These are phyloP conservation scores for Bombus balteatus DNA, from an alignment of 1,140 invertebrate species.

Conservation along the genomic window DNA sequence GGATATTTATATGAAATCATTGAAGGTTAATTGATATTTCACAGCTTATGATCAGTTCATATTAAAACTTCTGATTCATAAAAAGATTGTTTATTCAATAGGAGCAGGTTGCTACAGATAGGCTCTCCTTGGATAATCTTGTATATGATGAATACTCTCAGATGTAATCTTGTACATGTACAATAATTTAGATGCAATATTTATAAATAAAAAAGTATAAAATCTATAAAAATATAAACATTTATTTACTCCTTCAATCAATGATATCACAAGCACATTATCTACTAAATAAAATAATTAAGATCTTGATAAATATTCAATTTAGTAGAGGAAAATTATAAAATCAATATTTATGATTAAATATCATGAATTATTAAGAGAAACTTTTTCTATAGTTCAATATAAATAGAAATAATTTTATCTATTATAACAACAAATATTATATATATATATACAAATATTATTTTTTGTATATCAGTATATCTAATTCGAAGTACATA, in stretches of 20 bases:
- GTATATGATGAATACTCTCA: slow-evolving; percentile 28
- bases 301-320: background rate
- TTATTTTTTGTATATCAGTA: too few species aligned
- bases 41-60: slow-evolving; percentile 60
- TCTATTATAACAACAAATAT: background rate
- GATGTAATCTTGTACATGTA: slow-evolving; percentile 45
- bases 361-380: background rate
- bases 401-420: too few species aligned
- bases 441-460: too few species aligned
- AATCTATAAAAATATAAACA: background rate
- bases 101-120: slow-evolving; percentile 65
- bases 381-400: too few species aligned
- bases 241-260: slow-evolving; percentile 7
- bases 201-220: slow-evolving; percentile 47
- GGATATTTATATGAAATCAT: slow-evolving; percentile 87
- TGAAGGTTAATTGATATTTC: slow-evolving; percentile 77
- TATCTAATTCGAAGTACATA: too few species aligned
- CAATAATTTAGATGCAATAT: slow-evolving; percentile 26
- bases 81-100: slow-evolving; percentile 73
- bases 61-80: slow-evolving; percentile 59
- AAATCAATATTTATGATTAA: background rate
- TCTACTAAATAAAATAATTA: background rate
- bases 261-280: background rate
- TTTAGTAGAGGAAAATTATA: background rate
- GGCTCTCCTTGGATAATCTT: slow-evolving; percentile 58